These are phyloP conservation scores for Drosophila prosaltans DNA, from an alignment of 1,140 invertebrate species.

Conservation along the genomic window DNA sequence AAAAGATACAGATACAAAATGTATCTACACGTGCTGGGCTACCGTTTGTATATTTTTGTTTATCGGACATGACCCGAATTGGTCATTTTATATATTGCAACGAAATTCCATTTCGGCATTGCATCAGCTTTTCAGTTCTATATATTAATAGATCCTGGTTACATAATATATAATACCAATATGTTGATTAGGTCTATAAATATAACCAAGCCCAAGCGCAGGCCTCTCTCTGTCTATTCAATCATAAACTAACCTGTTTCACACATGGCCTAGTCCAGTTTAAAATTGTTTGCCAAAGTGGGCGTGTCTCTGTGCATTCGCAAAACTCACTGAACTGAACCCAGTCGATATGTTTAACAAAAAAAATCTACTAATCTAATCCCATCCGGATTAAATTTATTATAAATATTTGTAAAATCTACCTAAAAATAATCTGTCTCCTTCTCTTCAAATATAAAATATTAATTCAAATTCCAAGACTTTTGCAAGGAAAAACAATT, in stretches of 20 bases:
- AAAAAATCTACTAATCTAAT: not conserved
- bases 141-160: slow-evolving; percentile 46
- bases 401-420: too few relatives aligned
- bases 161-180: not conserved
- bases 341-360: slow-evolving; percentile 12
- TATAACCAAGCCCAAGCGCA: not conserved
- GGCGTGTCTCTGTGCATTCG: slow-evolving; percentile 19
- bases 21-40: slow-evolving; percentile 65
- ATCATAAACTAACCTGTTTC: slow-evolving; percentile 62
- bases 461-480: too few relatives aligned
- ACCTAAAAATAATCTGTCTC: too few relatives aligned
- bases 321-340: slow-evolving; percentile 22
- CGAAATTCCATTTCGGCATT: not conserved
- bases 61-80: slow-evolving; percentile 37
- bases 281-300: slow-evolving; percentile 25
- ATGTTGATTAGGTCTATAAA: not conserved
- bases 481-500: too few relatives aligned
- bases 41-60: slow-evolving; percentile 44
- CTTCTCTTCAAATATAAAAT: too few relatives aligned
- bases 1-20: slow-evolving; percentile 62
- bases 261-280: slow-evolving; percentile 37
- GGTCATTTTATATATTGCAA: not conserved
- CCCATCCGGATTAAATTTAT: too few relatives aligned
- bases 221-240: slow-evolving; percentile 30
- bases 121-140: not conserved